Evolutionary conservation across 2,888 invertebrate species (phyloP), one percentile per base, ranked within the genome.

Genomic region (Autographa pulchrina): DNA sequence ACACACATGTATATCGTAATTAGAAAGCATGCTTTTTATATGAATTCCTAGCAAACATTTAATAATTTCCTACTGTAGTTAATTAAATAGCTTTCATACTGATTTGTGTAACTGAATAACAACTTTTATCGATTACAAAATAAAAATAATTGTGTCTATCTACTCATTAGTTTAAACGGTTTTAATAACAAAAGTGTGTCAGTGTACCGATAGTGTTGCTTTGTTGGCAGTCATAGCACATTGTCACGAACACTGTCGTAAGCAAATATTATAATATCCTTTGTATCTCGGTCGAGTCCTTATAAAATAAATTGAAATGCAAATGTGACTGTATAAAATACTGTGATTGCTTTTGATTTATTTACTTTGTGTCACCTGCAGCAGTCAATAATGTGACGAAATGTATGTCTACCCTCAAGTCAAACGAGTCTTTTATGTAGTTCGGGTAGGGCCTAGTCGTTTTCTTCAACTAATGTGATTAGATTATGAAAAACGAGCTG

Each of bases 181-280:
- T 71, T 35, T 54, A 78, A 64, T 38, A 64, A 61, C 14, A 65
- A 52, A 52, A 56, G 25, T 72, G n/a, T 69, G 16, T 16, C 20
- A 64, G n/a, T 43, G 59, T 67, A 25, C 63, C 16, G 14, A 66
- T 65, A 48, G 8, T n/a, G n/a, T 7, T 14, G 16, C 14, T 68
- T 61, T 62, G 71, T 79, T 75, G 72, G 77, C 70, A 74, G 43
- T 31, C 68, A 59, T 58, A 13, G 14, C 43, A 8, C 9, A 58
- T 32, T 64, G 74, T 68, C 85, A 85, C 82, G 86, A 81, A 85
- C 74, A 75, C 70, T 88, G 84, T 87, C 85, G 82, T 79, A 66
- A 83, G 84, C 78, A 82, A 84, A 84, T n/a, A n/a, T n/a, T n/a
- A n/a, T n/a, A n/a, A n/a, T 81, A 77, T 80, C 69, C 67, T 77